Evolutionary conservation across 1,140 invertebrate genomes (phyloP).

Genomic region (Galleria mellonella): DNA sequence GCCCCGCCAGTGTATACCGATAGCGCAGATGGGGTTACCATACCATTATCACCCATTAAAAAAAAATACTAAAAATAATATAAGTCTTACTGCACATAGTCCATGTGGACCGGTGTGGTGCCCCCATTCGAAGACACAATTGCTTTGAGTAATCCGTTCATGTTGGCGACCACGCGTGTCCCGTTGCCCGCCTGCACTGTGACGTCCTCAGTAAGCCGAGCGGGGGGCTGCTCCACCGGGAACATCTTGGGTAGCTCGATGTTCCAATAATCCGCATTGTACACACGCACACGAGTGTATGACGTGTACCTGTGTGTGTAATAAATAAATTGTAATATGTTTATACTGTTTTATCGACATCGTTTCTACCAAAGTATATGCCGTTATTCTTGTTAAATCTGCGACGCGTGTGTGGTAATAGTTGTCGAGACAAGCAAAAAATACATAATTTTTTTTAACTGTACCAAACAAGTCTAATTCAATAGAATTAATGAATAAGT

Average conservation of each 20-base stretch:
- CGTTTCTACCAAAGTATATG: too few relatives aligned
- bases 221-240: constrained; percentile 35
- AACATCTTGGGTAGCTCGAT: constrained; percentile 58
- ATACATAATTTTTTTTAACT: too few relatives aligned
- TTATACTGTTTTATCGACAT: too few relatives aligned
- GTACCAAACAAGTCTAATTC: too few relatives aligned
- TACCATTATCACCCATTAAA: too few relatives aligned
- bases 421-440: too few relatives aligned
- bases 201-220: constrained; percentile 36
- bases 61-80: not conserved
- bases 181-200: constrained; percentile 38
- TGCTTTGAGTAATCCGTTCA: constrained; percentile 42
- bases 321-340: not conserved
- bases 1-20: too few relatives aligned
- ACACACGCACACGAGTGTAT: constrained; percentile 43
- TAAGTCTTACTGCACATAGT: constrained; percentile 56
- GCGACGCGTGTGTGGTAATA: too few relatives aligned
- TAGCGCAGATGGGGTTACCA: too few relatives aligned
- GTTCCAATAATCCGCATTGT: constrained; percentile 58
- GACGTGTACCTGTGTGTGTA: constrained; percentile 43
- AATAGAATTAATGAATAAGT: too few relatives aligned
- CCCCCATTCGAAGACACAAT: constrained; percentile 30
- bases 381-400: too few relatives aligned
- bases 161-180: constrained; percentile 28
- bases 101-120: constrained; percentile 50